These are phyloP conservation scores for Ia io DNA, from an alignment of 2,113 vertebrate genomes.

Conservation along the genomic window DNA sequence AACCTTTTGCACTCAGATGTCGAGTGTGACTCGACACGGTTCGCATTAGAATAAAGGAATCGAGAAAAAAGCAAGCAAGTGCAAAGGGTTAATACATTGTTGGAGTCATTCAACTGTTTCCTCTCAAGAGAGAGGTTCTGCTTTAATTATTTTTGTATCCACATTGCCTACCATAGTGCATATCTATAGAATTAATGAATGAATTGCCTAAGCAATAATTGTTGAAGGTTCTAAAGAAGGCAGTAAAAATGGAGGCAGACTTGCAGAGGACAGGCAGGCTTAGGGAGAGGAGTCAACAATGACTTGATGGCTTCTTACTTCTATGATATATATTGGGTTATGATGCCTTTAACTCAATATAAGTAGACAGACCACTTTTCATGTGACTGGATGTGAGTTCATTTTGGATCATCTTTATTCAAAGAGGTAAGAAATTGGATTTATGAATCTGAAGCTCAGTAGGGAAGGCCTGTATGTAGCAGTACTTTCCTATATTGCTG, in stretches of 20 bases:
- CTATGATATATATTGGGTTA: background rate
- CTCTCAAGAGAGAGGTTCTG: background rate
- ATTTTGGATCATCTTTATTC: slow-evolving; percentile 11
- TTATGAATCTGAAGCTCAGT: background rate
- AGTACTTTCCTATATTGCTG: background rate
- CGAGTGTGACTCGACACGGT: too few relatives aligned
- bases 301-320: background rate
- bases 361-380: background rate
- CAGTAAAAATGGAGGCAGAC: background rate
- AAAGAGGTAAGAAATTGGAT: background rate
- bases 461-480: background rate
- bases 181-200: background rate
- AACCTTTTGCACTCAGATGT: too few relatives aligned
- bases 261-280: background rate
- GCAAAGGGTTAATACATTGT: background rate
- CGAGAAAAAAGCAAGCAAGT: too few relatives aligned
- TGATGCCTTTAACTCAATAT: background rate
- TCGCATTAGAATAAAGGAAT: too few relatives aligned
- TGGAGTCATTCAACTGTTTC: background rate
- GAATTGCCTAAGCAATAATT: background rate
- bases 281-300: background rate
- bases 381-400: background rate
- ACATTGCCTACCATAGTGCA: background rate
- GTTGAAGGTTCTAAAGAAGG: background rate
- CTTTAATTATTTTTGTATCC: background rate